Evolutionary conservation across 2,797 vertebrate genomes (phyloP).

Genomic region (Taeniopygia guttata): DNA sequence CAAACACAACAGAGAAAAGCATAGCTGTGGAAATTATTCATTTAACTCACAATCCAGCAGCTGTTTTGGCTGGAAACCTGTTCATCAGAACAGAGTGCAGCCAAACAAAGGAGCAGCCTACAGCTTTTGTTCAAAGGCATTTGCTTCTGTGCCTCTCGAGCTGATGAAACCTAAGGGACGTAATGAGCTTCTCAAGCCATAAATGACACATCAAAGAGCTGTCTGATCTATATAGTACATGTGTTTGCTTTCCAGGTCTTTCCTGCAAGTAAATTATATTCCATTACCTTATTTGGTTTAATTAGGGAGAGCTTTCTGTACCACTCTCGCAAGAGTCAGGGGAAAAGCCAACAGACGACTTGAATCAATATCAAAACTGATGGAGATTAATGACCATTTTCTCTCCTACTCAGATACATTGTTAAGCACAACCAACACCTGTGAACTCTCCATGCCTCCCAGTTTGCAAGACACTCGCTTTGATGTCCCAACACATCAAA

Average conservation of each 20-base stretch:
- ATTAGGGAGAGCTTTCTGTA: background rate
- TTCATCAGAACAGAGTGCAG: background rate
- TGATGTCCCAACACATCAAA: background rate
- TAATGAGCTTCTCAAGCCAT: background rate
- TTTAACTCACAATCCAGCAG: background rate
- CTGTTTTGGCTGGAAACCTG: background rate
- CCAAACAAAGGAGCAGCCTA: background rate
- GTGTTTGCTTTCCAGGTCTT: background rate
- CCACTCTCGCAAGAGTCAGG: background rate
- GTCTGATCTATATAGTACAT: background rate
- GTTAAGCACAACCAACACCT: background rate
- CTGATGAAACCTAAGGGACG: background rate
- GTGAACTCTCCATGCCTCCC: background rate
- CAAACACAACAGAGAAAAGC: rapidly evolving
- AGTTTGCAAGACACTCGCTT: background rate
- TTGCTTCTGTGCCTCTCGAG: background rate
- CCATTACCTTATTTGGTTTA: background rate
- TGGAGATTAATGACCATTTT: background rate
- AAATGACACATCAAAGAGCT: background rate
- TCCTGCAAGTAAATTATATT: background rate
- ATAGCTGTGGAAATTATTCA: background rate
- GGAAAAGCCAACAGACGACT: background rate
- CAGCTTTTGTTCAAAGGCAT: background rate
- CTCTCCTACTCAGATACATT: background rate
- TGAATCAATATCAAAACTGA: background rate